Conservation (phyloP, 2,113 vertebrate species). For the Ceratotherium simum region DNA sequence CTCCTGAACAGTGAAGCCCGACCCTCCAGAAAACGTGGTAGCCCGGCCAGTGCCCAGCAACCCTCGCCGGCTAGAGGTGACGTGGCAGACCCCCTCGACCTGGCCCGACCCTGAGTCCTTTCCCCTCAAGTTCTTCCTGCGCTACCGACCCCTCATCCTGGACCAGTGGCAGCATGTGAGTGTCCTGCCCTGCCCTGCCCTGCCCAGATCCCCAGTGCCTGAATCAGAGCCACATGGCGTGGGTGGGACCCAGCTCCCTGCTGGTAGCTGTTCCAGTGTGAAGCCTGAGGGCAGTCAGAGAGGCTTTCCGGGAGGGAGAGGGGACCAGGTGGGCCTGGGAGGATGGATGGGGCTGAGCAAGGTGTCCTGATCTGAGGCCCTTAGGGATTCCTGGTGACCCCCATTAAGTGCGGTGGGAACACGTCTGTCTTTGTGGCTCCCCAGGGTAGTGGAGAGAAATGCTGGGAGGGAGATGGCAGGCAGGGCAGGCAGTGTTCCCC, state of each 20-base stretch:
- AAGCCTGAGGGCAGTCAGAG: neutral
- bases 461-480: neutral
- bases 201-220: neutral
- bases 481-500: neutral
- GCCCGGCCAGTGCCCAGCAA: slow-evolving; percentile 93
- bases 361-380: neutral
- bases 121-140: slow-evolving; percentile 97
- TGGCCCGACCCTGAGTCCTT: slow-evolving; percentile 97
- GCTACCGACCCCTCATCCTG: slow-evolving; percentile 96
- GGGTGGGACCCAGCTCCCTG: neutral
- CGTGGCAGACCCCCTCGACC: slow-evolving; percentile 95
- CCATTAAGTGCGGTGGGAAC: neutral
- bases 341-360: neutral
- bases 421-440: neutral
- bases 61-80: slow-evolving; percentile 93
- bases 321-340: neutral
- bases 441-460: neutral
- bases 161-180: slow-evolving; percentile 99
- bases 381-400: neutral
- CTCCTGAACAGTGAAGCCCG: slow-evolving; percentile 93
- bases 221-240: neutral
- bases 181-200: neutral
- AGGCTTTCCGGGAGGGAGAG: neutral
- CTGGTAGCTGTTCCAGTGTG: neutral
- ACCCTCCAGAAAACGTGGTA: slow-evolving; percentile 95